Base-by-base conservation (phyloP, 2,797 vertebrate genomes). In the Sebastes wilsoni region DNA sequence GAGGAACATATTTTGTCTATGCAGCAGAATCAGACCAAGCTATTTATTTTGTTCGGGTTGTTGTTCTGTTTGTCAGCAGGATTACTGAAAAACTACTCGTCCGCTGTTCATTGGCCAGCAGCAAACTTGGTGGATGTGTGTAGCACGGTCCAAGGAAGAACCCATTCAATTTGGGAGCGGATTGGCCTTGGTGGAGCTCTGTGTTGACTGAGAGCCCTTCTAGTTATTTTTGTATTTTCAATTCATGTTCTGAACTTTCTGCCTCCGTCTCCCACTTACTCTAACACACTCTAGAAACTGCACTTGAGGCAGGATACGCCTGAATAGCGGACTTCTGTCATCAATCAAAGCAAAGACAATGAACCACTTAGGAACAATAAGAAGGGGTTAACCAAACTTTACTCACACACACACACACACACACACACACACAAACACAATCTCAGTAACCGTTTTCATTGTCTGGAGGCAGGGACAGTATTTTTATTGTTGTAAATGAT, bases 301-400 rank as follows among this genome's bases (percentile, higher is more conserved):
- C 74, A 73, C 79, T 61, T 36, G 34, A 79, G 82, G 81, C 91
- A 92, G 93, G 93, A 93, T 92, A 80, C 54, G 75, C 65, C 62
- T 88, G 75, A 90, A 92, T 88, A 87, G 83, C 76, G 84, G 66
- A 83, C 87, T 56, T 80, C 78, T 73, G 76, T 87, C 91, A 94
- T 93, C 93, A 89, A 81, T 93, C 90, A 93, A 55, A 83, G 78
- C 61, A 54, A 80, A 88, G 82, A 93, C 91, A 94, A 94, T 92
- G 88, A 84, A 67, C 71, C 84, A 72, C 72, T 84, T 49, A 52
- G n/a, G 59, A 87, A 92, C 88, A 93, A 87, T 88, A 61, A 70
- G 60, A 85, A 77, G 64, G 70, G 69, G 89, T 84, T 85, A 86
- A 89, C 69, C 62, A 80, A 74, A 80, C 46, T 71, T 36, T n/a